Evolutionary conservation across 2,113 vertebrate species (phyloP).

Genomic region (Cyanoderma ruficeps): DNA sequence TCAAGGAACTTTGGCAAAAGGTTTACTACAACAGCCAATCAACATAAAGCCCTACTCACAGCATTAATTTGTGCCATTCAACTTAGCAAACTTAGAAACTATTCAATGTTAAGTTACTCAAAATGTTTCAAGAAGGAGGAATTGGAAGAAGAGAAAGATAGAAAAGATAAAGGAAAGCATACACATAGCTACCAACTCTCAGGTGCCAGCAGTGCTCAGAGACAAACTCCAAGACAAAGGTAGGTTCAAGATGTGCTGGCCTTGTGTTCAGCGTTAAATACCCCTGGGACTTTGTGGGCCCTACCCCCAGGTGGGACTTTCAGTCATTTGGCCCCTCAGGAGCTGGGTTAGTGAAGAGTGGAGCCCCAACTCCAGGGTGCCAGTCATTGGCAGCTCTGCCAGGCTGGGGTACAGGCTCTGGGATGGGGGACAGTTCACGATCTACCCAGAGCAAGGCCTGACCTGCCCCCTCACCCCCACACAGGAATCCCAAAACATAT

Average conservation of each 20-base stretch:
- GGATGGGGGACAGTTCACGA: not conserved
- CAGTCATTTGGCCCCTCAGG: not conserved
- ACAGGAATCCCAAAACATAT: not conserved
- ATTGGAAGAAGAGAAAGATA: not conserved
- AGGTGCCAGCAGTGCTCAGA: no score
- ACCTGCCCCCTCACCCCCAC: fast-evolving
- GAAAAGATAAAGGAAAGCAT: not conserved
- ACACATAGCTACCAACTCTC: not conserved
- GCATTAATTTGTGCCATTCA: not conserved
- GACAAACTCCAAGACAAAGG: not conserved
- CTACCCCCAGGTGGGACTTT: not conserved
- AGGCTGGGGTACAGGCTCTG: not conserved
- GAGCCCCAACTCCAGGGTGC: fast-evolving
- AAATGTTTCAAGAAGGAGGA: not conserved
- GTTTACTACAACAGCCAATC: not conserved
- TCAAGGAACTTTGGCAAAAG: not conserved
- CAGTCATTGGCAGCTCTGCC: not conserved
- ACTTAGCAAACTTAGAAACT: not conserved
- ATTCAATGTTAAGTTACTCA: not conserved
- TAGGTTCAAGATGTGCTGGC: fast-evolving
- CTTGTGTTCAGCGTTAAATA: not conserved
- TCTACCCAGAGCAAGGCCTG: fast-evolving
- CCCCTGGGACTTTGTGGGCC: not conserved
- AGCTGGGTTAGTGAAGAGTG: not conserved
- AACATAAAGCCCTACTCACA: not conserved